phyloP scores from a whole-genome alignment of 2,797 vertebrate genomes.

The Rhinella marina region DNA sequence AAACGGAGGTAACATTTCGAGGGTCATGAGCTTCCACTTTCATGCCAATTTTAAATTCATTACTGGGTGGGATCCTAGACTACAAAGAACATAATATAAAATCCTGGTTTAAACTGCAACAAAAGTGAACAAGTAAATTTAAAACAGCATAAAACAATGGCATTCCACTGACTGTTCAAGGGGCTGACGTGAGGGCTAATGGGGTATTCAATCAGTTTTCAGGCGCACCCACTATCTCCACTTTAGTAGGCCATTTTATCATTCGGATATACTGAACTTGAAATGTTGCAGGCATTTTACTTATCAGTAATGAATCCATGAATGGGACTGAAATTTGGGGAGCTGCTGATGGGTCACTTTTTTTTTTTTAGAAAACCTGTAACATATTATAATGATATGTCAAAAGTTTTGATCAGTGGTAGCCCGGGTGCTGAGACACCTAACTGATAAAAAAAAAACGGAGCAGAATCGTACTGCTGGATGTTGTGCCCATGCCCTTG shows the following conservation, averaged over 20 bases:
- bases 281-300: too few relatives aligned
- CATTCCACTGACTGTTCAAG: neutral
- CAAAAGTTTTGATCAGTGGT: too few relatives aligned
- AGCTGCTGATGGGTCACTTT: too few relatives aligned
- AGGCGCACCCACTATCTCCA: neutral
- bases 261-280: neutral
- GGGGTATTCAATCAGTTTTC: neutral
- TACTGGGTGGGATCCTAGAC: conserved; percentile 87
- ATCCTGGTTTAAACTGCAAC: neutral
- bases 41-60: conserved; percentile 97
- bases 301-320: too few relatives aligned
- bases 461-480: too few relatives aligned
- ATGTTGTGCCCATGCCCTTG: too few relatives aligned
- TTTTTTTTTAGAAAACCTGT: too few relatives aligned
- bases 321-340: too few relatives aligned
- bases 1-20: conserved; percentile 89
- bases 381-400: too few relatives aligned
- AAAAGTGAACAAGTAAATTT: neutral
- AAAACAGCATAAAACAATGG: neutral
- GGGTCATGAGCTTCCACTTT: conserved; percentile 94
- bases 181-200: neutral
- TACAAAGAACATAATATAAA: conserved; percentile 67
- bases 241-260: neutral
- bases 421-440: too few relatives aligned
- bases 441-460: too few relatives aligned